Evolutionary conservation across 2,797 vertebrate species (phyloP).

Genomic region (Toxotes lorentzi): DNA sequence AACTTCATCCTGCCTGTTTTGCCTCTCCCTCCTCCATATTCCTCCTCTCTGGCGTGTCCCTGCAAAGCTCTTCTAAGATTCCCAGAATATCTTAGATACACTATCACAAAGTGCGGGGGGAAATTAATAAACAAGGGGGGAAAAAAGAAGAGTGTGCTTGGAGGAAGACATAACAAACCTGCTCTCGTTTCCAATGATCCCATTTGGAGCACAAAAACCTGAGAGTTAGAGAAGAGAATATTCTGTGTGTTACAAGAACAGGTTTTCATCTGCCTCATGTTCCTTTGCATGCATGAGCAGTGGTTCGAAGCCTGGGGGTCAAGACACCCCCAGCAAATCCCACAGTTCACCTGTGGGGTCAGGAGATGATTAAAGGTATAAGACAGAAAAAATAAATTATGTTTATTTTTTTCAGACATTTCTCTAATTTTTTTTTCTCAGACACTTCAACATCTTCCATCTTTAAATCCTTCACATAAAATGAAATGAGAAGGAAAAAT

Average conservation of each 20-base stretch:
- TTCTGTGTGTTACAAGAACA: background rate
- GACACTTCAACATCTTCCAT: background rate
- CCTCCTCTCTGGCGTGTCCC: slow-evolving; percentile 57
- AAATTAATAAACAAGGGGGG: slow-evolving; percentile 57
- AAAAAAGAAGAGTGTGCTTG: slow-evolving; percentile 43
- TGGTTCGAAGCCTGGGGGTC: background rate
- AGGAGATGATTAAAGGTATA: background rate
- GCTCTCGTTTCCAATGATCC: slow-evolving; percentile 37
- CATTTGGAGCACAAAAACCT: slow-evolving; percentile 11
- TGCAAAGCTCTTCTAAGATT: slow-evolving; percentile 67
- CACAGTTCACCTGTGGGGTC: background rate
- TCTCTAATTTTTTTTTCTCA: background rate
- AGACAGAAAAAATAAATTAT: background rate
- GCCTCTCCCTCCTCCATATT: slow-evolving; percentile 21
- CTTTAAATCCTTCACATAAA: background rate
- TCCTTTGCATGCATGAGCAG: background rate
- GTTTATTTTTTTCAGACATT: background rate
- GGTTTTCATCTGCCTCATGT: slow-evolving; percentile 2
- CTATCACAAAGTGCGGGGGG: slow-evolving; percentile 58
- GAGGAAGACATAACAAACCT: slow-evolving; percentile 74
- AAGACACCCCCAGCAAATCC: background rate
- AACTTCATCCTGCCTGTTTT: slow-evolving; percentile 9
- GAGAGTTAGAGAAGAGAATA: background rate
- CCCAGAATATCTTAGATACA: slow-evolving; percentile 78
- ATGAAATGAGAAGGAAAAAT: background rate